Conservation (phyloP, 2,888 invertebrate species). For the Oithona nana region DNA sequence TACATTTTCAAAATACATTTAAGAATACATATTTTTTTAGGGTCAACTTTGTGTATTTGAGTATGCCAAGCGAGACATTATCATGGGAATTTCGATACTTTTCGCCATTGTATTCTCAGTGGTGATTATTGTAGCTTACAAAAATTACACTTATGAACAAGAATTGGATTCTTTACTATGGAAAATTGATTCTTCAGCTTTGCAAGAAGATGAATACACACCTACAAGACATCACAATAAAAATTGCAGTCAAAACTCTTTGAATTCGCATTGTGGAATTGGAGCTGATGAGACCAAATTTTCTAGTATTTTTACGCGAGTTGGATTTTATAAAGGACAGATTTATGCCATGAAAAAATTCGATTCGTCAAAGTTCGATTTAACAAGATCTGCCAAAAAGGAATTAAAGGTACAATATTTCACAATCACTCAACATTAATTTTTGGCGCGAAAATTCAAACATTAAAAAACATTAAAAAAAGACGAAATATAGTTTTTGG, state of each 20-base stretch:
- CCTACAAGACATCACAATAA: not conserved
- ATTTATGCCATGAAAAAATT: constrained; percentile 71
- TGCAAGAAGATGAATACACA: not conserved
- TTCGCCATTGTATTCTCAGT: constrained; percentile 47
- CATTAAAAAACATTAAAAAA: too few relatives aligned
- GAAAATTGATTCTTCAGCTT: constrained; percentile 50
- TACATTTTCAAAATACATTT: not conserved
- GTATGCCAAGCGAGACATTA: constrained; percentile 55
- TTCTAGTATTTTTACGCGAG: constrained; percentile 71
- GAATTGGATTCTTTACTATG: constrained; percentile 76
- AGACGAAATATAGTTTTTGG: not conserved
- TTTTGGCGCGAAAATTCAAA: too few relatives aligned
- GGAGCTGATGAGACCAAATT: constrained; percentile 74
- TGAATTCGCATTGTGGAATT: constrained; percentile 80
- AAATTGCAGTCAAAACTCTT: constrained; percentile 45
- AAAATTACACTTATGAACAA: constrained; percentile 85
- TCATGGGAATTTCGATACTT: constrained; percentile 58
- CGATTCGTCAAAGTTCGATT: constrained; percentile 55
- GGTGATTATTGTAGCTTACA: constrained; percentile 54
- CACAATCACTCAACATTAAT: constrained; percentile 18
- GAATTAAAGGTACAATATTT: constrained; percentile 51
- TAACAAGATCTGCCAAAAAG: constrained; percentile 73
- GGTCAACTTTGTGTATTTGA: constrained; percentile 32
- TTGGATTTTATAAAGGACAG: constrained; percentile 69
- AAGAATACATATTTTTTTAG: constrained; percentile 1